Percentiles rank a stretch among this genome's conserved stretches.
phyloP scores from a whole-genome alignment of 2,113 vertebrate species.

The Alethe diademata region DNA sequence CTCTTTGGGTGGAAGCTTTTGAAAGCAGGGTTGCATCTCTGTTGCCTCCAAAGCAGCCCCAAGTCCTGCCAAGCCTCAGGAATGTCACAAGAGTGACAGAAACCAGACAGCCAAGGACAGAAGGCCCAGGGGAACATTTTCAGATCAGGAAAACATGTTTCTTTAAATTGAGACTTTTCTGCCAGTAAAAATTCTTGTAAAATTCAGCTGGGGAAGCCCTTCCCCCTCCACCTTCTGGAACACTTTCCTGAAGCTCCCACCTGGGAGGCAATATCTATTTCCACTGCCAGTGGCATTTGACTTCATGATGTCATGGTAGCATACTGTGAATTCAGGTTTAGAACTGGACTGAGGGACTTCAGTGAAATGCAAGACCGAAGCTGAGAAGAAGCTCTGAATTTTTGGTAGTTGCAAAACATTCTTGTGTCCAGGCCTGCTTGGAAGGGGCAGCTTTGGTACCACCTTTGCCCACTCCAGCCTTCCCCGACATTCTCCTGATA shows the following conservation, averaged over 20 bases:
- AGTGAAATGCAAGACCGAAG: not conserved
- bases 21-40: not conserved
- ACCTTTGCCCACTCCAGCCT: not conserved
- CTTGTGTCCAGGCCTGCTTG: not conserved
- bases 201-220: not conserved
- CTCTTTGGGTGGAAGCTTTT: not conserved
- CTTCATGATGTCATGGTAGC: not conserved
- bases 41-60: not conserved
- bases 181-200: not conserved
- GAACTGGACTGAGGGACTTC: not conserved
- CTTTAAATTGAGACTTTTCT: not conserved
- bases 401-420: not conserved
- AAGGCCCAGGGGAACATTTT: not conserved
- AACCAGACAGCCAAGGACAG: not conserved
- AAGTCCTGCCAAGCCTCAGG: not conserved
- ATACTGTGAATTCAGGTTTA: not conserved
- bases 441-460: not conserved
- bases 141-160: not conserved
- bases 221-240: not conserved
- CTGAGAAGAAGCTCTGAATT: not conserved
- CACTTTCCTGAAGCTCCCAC: not conserved
- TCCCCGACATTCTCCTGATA: not conserved
- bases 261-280: not conserved
- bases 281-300: conserved; percentile 2
- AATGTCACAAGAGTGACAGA: not conserved